Evolutionary conservation across 2,797 vertebrate species (phyloP).

Genomic region (Centropyge bicolor): DNA sequence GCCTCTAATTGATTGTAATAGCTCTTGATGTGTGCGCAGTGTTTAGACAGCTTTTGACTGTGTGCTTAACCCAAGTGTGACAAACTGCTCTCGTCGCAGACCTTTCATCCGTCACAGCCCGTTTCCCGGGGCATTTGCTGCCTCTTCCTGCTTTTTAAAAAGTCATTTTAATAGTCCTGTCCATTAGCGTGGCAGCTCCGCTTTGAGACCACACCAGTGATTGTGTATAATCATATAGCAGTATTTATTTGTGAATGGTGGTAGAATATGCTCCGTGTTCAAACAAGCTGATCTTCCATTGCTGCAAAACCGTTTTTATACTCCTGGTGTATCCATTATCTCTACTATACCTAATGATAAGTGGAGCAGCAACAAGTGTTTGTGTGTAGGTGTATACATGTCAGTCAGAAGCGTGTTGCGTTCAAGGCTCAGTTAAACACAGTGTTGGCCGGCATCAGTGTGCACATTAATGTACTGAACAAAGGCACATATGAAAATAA

Average conservation of each 20-base stretch:
- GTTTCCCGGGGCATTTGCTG: not conserved
- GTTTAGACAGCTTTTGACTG: constrained; percentile 52
- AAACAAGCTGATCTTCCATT: not conserved
- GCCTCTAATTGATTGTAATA: constrained; percentile 56
- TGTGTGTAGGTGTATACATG: not conserved
- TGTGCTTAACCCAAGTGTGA: constrained; percentile 50
- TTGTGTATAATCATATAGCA: constrained; percentile 3
- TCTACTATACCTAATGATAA: not conserved
- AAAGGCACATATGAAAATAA: constrained; percentile 24
- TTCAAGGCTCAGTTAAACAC: constrained; percentile 12
- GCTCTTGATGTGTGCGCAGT: constrained; percentile 36
- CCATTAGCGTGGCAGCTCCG: constrained; percentile 12
- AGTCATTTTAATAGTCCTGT: constrained; percentile 22
- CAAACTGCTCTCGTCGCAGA: constrained; percentile 40
- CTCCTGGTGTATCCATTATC: not conserved
- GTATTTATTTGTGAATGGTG: not conserved
- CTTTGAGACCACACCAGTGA: not conserved
- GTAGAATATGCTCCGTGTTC: not conserved
- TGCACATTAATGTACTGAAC: constrained; percentile 29
- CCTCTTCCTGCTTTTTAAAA: constrained; percentile 20
- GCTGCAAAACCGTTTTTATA: not conserved
- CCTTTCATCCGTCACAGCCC: constrained; percentile 44
- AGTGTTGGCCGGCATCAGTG: constrained; percentile 1
- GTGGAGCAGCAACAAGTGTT: not conserved
- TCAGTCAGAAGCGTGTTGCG: constrained; percentile 1